Base-by-base conservation (phyloP, 2,888 invertebrate genomes). In the Heteromyza rotundicornis region DNA sequence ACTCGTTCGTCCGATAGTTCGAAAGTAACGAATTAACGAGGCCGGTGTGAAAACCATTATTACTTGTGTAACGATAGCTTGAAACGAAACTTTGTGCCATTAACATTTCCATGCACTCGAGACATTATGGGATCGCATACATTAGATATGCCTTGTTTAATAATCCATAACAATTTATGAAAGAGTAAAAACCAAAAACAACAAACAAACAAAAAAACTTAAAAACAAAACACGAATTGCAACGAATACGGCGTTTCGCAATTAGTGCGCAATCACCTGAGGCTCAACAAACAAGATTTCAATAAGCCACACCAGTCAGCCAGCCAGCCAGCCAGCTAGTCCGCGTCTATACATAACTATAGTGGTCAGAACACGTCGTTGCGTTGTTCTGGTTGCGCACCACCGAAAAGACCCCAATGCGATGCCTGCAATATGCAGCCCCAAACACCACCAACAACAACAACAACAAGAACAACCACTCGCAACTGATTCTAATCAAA, bases 401-500 rank as follows among this genome's bases (percentile, higher is more conserved):
- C 14, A 7, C n/a, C 14, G n/a, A n/a, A 27, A 10, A 27, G 40
- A n/a, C 40, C 40, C 40, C 5, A n/a, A n/a, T n/a, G n/a, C 40
- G 14, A 17, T 19, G 47, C 40, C 40, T 40, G 14, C 40, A 3
- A 47, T 19, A 7, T 17, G 14, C 47, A 20, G 20, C 20, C 47
- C 63, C 60, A 64, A 63, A 64, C 59, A 57, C 61, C 24, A 27
- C n/a, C 49, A 64, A 53, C 51, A 54, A 50, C 53, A 63, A 57
- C 50, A 68, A 61, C 57, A 62, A 53, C 59, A 47, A 49, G 35
- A 54, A 53, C 22, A 14, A 36, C 17, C 49, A 35, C 14, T 19
- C 27, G 51, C n/a, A 24, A 17, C 72, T 71, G 76, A 76, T 76
- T 78, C 72, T 78, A 77, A 76, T 76, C 76, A 75, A 76, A 78